A percentile compares a stretch with the other conserved stretches of the same genome.
phyloP scores from a whole-genome alignment of 2,888 invertebrate genomes.

The Antheraea yamamai region DNA sequence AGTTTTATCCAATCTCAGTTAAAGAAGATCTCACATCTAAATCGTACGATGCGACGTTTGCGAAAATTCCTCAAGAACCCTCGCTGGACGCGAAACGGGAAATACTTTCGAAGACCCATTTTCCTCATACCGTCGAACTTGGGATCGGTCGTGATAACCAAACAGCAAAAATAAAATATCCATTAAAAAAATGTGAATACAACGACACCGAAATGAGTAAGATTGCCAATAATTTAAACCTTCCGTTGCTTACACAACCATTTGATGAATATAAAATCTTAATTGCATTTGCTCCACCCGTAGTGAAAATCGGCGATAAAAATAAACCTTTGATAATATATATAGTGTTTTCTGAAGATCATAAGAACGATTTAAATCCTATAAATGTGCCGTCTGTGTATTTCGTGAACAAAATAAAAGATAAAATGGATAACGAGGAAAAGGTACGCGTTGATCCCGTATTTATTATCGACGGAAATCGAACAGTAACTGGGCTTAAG shows the following conservation, averaged over 20 bases:
- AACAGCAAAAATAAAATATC: constrained; percentile 48
- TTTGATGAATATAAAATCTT: constrained; percentile 61
- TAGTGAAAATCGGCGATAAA: constrained; percentile 46
- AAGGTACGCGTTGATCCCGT: constrained; percentile 50
- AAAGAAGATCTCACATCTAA: constrained; percentile 49
- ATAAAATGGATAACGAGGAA: constrained; percentile 31
- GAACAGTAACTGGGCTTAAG: constrained; percentile 66
- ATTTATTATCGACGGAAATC: constrained; percentile 61
- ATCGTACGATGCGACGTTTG: constrained; percentile 46
- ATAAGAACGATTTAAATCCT: constrained; percentile 30
- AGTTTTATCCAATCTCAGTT: constrained; percentile 46
- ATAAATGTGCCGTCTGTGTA: constrained; percentile 59
- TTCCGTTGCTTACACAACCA: constrained; percentile 57
- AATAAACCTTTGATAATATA: constrained; percentile 54
- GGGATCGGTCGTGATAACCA: constrained; percentile 52
- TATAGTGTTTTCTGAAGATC: constrained; percentile 59
- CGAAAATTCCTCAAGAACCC: constrained; percentile 53
- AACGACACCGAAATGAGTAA: constrained; percentile 20
- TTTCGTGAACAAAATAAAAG: constrained; percentile 52
- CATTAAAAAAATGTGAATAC: constrained; percentile 18
- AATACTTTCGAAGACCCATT: constrained; percentile 38
- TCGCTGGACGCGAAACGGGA: constrained; percentile 31
- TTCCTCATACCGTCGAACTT: constrained; percentile 36
- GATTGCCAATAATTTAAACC: constrained; percentile 44
- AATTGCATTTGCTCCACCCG: constrained; percentile 63